Percentiles rank a stretch among this genome's conserved stretches.
Evolutionary conservation across 2,113 vertebrate genomes (phyloP).

Genomic region (Proteles cristata): DNA sequence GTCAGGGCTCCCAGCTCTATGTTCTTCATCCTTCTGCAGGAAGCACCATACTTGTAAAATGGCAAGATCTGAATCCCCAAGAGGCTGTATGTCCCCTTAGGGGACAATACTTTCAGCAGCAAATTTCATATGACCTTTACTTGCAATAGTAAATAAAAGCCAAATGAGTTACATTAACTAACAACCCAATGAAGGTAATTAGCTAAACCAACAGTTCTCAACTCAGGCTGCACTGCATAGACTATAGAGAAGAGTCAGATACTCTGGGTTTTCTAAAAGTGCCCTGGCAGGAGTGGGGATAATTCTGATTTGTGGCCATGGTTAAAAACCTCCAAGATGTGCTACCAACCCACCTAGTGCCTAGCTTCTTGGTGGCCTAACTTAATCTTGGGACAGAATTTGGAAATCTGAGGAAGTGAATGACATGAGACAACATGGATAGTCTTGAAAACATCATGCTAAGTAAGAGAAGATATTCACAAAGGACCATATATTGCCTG

Average conservation of each 20-base stretch:
- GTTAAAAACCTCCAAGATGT: neutral
- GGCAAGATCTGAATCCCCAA: conserved; percentile 42
- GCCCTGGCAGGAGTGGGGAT: rapidly evolving
- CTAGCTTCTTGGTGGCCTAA: neutral
- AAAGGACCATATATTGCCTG: neutral
- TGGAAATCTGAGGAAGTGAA: conserved; percentile 27
- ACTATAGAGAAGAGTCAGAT: neutral
- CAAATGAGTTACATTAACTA: conserved; percentile 34
- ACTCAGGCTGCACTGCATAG: neutral
- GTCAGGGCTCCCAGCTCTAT: neutral
- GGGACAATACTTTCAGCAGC: conserved; percentile 8
- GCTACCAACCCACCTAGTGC: neutral
- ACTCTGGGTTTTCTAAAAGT: neutral
- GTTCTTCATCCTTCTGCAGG: neutral
- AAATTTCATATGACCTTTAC: conserved; percentile 54
- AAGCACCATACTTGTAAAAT: neutral
- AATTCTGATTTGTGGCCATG: neutral
- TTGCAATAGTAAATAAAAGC: conserved; percentile 50
- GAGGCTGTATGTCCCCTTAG: neutral
- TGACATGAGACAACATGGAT: neutral
- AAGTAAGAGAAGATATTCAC: neutral
- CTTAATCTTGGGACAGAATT: neutral
- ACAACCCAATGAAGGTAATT: conserved; percentile 17
- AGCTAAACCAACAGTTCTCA: conserved; percentile 1
- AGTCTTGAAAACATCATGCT: neutral